Conservation (phyloP, 2,113 vertebrate species). For the Ginglymostoma cirratum region DNA sequence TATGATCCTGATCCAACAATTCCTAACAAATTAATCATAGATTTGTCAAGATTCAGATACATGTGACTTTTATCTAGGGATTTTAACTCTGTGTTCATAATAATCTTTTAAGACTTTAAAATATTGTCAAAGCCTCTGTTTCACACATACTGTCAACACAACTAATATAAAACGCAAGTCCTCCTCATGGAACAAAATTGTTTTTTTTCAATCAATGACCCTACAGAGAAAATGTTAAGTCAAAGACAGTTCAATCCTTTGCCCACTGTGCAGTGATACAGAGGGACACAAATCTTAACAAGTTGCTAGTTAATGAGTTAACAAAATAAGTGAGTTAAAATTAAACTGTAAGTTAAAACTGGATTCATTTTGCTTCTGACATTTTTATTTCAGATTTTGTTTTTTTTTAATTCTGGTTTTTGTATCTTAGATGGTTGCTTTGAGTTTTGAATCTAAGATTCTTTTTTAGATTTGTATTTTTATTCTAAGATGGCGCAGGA, state of each 20-base stretch:
- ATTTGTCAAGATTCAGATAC: slow-evolving; percentile 23
- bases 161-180: neutral
- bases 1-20: slow-evolving; percentile 23
- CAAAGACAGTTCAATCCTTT: neutral
- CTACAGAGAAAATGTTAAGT: neutral
- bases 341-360: neutral
- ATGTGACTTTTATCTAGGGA: neutral
- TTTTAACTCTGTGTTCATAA: neutral
- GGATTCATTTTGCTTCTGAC: neutral
- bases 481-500: too few species aligned
- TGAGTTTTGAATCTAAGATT: too few species aligned
- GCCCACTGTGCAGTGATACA: neutral
- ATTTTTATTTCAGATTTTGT: too few species aligned
- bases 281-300: neutral
- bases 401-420: too few species aligned
- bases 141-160: neutral
- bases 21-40: slow-evolving; percentile 15
- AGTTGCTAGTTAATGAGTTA: slow-evolving; percentile 18
- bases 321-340: neutral
- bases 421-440: too few species aligned
- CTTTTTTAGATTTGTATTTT: too few species aligned
- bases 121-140: neutral
- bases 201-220: neutral
- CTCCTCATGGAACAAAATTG: neutral
- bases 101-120: neutral